phyloP scores from a whole-genome alignment of 2,888 invertebrate species.

The Dryobota labecula region DNA sequence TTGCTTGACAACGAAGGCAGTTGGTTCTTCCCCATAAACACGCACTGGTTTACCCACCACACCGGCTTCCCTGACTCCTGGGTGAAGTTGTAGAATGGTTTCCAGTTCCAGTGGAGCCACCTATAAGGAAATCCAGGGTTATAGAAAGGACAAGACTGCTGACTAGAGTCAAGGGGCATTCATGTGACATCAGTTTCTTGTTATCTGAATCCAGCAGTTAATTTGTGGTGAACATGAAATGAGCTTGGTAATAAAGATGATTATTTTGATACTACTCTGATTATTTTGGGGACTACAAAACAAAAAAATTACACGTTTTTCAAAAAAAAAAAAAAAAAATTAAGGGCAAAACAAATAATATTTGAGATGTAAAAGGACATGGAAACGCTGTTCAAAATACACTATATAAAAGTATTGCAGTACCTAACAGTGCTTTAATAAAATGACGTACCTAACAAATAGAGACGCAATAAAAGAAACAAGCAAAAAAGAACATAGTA shows the following conservation, averaged over 20 bases:
- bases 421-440: neutral
- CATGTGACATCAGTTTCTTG: neutral
- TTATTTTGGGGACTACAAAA: neutral
- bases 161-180: neutral
- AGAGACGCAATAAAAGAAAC: conserved; percentile 22
- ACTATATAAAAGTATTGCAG: too few relatives aligned
- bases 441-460: conserved; percentile 12
- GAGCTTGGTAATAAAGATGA: neutral
- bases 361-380: neutral
- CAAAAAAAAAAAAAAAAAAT: too few relatives aligned
- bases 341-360: too few relatives aligned
- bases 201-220: too few relatives aligned
- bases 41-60: conserved; percentile 94
- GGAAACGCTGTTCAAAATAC: too few relatives aligned
- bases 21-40: conserved; percentile 92
- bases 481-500: conserved; percentile 28
- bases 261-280: neutral
- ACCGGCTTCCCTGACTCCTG: conserved; percentile 93
- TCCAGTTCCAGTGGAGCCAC: conserved; percentile 96
- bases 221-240: too few relatives aligned
- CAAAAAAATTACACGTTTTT: too few relatives aligned
- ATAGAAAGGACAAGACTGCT: neutral
- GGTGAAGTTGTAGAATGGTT: conserved; percentile 92
- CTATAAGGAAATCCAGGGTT: conserved; percentile 72
- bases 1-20: conserved; percentile 93